Evolutionary conservation across 2,797 vertebrate species (phyloP).

Genomic region (Gallinago stenura): DNA sequence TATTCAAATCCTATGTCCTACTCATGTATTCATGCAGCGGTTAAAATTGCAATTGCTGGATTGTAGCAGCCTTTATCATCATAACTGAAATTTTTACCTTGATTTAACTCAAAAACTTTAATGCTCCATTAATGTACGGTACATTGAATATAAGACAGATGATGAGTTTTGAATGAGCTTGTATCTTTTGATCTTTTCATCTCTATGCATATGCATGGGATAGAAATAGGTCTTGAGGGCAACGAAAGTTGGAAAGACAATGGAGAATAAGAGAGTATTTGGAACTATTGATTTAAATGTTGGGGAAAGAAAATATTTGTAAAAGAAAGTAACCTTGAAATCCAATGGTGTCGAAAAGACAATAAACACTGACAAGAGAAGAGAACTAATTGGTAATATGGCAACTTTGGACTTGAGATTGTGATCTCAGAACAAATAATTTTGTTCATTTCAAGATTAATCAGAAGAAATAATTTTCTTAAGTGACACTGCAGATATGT

Average conservation of each 20-base stretch:
- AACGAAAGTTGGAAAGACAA: neutral
- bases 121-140: neutral
- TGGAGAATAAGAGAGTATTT: neutral
- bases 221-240: neutral
- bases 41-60: neutral
- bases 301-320: neutral
- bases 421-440: neutral
- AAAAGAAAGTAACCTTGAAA: neutral
- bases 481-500: neutral
- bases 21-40: neutral
- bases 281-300: neutral
- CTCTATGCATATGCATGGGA: neutral
- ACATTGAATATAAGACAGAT: neutral
- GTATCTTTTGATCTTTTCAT: neutral
- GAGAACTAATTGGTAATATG: neutral
- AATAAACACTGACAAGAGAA: neutral
- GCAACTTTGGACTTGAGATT: neutral
- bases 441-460: neutral
- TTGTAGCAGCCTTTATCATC: constrained; percentile 5
- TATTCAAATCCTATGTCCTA: neutral
- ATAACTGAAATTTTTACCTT: neutral
- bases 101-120: constrained; percentile 20
- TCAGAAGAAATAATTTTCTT: neutral
- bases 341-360: neutral
- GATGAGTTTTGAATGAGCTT: constrained; percentile 17